Conservation (phyloP, 2,797 vertebrate genomes). For the Pangasius sanitwongsei region DNA sequence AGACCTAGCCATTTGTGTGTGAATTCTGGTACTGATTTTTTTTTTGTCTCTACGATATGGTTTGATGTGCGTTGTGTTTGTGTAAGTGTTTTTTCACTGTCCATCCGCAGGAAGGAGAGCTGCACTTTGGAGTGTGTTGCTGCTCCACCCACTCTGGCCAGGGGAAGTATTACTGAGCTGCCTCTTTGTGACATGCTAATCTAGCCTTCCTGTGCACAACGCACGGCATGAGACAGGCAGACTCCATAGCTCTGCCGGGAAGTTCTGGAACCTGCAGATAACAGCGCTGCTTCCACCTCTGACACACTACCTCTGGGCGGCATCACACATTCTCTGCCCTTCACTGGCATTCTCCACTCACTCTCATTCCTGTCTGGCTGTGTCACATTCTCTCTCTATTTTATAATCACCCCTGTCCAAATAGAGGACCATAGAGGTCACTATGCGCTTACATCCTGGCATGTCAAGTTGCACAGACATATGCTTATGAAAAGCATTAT, state of each 20-base stretch:
- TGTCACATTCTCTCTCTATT: constrained; percentile 43
- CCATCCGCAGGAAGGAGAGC: constrained; percentile 76
- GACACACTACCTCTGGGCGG: constrained; percentile 66
- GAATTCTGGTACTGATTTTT: constrained; percentile 38
- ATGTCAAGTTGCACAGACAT: constrained; percentile 43
- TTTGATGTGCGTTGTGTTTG: constrained; percentile 53
- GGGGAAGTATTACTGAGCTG: constrained; percentile 79
- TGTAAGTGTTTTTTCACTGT: constrained; percentile 65
- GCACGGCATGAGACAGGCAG: constrained; percentile 76
- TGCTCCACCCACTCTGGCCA: constrained; percentile 73
- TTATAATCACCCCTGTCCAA: constrained; percentile 14
- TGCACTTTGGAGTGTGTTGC: constrained; percentile 73
- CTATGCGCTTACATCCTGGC: constrained; percentile 42
- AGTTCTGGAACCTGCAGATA: constrained; percentile 94
- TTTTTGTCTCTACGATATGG: background rate
- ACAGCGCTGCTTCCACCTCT: constrained; percentile 74
- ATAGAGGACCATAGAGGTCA: constrained; percentile 25
- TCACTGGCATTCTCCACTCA: constrained; percentile 23
- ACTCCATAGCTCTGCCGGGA: constrained; percentile 84
- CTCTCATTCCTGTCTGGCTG: constrained; percentile 30
- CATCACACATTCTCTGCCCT: constrained; percentile 39
- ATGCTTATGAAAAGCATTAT: constrained; percentile 42
- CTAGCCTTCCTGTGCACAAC: constrained; percentile 81
- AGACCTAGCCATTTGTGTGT: background rate
- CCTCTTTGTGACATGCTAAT: constrained; percentile 83